Base-by-base conservation (phyloP, 1,140 invertebrate species). In the Orchestia grillus region DNA sequence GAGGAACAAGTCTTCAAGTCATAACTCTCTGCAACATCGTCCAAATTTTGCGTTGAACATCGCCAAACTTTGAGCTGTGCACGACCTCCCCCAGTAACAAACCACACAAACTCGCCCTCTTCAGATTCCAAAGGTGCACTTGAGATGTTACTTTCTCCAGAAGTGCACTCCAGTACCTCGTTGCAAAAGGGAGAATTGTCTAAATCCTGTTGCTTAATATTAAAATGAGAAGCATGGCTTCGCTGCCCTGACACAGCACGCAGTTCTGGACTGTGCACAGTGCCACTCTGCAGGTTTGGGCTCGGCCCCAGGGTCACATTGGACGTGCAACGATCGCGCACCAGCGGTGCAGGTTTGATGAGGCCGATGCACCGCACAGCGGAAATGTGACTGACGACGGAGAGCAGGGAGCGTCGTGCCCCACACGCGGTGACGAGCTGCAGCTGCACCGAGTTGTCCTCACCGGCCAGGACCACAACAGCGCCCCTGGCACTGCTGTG, bases 41-140 rank as follows among this genome's bases (percentile, higher is more conserved):
- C 44, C 23, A 94, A 36, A 94, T 45, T 94, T 11, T 94, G 43
- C 28, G 41, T 44, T 11, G 43, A 94, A 47, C 92, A 94, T 94
- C 44, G 43, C 92, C 92, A 94, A 23, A 94, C 44, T 94, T 94
- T 94, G 36, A 94, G 92, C 44, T 94, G 92, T 8, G 92, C 92
- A n/a, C 92, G 43, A 47, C 92, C 92, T 45, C 92, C 92, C 3
- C 43, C 92, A 4, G 92, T 94, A 40, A 94, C 44, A 47, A 94
- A 94, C 92, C 92, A 94, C 6, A 94, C 92, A 42, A 41, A 90
- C 36, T 42, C 36, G 88, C 28, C 88, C 15, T 77, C 62, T 15
- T 77, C 62, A 23, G 1, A 77, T 77, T 77, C 28, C 28, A 28
- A 23, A 77, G 62, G 62, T 77, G 62, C 62, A 77, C 28, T 77